phyloP scores from a whole-genome alignment of 1,140 invertebrate genomes.

The Pseudomyrmex concolor region DNA sequence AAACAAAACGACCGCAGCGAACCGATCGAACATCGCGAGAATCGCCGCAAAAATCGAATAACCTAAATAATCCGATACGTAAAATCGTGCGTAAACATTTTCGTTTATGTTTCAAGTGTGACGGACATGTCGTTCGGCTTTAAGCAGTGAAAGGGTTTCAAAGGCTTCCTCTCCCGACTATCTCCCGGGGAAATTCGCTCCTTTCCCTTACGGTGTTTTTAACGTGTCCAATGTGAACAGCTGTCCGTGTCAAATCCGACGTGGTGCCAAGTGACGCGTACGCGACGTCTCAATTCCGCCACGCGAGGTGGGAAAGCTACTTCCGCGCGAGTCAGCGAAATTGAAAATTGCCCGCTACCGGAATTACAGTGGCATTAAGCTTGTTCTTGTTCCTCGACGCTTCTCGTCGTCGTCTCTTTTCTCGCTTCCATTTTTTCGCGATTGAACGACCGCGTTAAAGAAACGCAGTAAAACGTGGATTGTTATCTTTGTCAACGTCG shows the following conservation, averaged over 20 bases:
- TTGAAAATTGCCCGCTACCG: conserved; percentile 75
- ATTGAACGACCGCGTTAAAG: neutral
- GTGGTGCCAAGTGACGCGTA: conserved; percentile 58
- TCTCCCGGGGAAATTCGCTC: conserved; percentile 23
- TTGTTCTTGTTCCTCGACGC: conserved; percentile 47
- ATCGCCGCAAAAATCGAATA: conserved; percentile 23
- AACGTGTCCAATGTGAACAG: conserved; percentile 63
- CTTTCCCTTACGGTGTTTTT: conserved; percentile 47
- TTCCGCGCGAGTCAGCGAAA: conserved; percentile 78
- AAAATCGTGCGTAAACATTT: neutral
- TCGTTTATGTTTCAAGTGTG: too few relatives aligned
- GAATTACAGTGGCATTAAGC: conserved; percentile 42
- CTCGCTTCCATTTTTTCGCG: neutral
- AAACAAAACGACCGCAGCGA: neutral
- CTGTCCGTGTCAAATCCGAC: conserved; percentile 75
- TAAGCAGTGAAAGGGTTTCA: conserved; percentile 16
- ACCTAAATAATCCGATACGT: conserved; percentile 33
- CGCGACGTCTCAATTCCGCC: conserved; percentile 72
- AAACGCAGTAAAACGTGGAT: conserved; percentile 1
- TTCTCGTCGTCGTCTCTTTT: conserved; percentile 3
- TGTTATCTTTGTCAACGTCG: conserved; percentile 1
- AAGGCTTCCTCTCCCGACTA: neutral
- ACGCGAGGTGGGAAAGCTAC: conserved; percentile 65
- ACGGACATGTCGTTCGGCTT: neutral
- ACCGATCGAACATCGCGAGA: conserved; percentile 21